Conservation (phyloP, 2,797 vertebrate species). For the Euphonia xanthogaster region DNA sequence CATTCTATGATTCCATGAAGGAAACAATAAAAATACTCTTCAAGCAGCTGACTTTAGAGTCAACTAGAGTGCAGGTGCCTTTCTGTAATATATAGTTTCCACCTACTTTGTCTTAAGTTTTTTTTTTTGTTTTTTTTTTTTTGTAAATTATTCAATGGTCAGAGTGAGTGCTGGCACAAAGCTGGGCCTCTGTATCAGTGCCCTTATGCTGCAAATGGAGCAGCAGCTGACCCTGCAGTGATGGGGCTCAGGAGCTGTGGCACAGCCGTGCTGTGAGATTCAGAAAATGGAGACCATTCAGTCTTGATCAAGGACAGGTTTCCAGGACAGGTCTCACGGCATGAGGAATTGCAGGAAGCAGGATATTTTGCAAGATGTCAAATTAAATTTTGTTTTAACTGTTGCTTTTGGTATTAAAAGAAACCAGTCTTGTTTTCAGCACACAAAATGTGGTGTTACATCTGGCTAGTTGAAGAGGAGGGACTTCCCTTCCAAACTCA, state of each 20-base stretch:
- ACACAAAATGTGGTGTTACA: neutral
- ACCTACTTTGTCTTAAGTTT: neutral
- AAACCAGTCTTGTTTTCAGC: neutral
- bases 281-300: neutral
- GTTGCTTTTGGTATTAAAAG: neutral
- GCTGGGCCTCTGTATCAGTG: neutral
- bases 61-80: neutral
- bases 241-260: neutral
- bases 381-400: neutral
- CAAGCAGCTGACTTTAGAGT: neutral
- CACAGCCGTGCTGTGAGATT: neutral
- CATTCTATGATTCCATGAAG: neutral
- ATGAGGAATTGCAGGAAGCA: neutral
- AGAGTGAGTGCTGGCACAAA: neutral
- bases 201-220: neutral
- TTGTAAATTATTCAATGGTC: neutral
- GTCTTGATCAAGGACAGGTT: neutral
- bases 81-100: neutral
- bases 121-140: neutral
- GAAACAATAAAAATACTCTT: neutral
- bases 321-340: neutral
- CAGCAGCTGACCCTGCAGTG: neutral
- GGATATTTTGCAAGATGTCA: constrained; percentile 7
- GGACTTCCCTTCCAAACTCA: neutral
- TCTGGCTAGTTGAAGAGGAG: neutral